phyloP scores from a whole-genome alignment of 2,888 invertebrate genomes.

The Agapostemon virescens region DNA sequence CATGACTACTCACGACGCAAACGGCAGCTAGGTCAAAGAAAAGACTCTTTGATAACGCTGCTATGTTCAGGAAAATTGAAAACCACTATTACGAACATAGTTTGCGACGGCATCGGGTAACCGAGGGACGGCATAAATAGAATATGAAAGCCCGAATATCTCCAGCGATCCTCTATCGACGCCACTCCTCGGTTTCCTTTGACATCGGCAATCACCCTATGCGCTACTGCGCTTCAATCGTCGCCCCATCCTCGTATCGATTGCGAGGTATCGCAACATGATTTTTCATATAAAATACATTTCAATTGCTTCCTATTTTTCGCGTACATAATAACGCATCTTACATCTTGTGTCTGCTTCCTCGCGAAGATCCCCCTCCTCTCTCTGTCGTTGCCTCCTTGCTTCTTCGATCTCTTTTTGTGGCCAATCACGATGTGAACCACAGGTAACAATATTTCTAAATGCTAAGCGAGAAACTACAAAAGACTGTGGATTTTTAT shows the following conservation, averaged over 20 bases:
- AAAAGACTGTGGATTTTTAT: neutral
- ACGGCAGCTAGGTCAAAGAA: conserved; percentile 25
- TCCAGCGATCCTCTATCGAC: conserved; percentile 45
- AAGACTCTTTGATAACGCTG: conserved; percentile 36
- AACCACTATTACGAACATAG: conserved; percentile 33
- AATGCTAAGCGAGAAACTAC: no score
- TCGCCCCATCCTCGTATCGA: conserved; percentile 64
- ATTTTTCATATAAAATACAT: conserved; percentile 68
- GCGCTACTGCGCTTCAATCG: conserved; percentile 71
- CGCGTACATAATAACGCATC: conserved; percentile 27
- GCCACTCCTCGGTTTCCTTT: conserved; percentile 67
- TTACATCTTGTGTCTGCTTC: conserved; percentile 11
- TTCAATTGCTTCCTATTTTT: conserved; percentile 42
- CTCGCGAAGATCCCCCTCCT: neutral
- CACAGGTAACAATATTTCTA: no score
- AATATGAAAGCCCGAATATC: conserved; percentile 60
- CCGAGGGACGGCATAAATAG: conserved; percentile 58
- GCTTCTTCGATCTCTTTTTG: neutral
- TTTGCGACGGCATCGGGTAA: conserved; percentile 40
- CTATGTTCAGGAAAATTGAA: conserved; percentile 23
- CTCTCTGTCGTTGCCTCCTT: neutral
- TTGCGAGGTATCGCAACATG: conserved; percentile 70
- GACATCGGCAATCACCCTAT: conserved; percentile 72
- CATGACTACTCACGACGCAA: conserved; percentile 36
- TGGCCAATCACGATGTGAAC: neutral